Conservation (phyloP, 2,113 vertebrate species). For the Hippocampus barbouri region DNA sequence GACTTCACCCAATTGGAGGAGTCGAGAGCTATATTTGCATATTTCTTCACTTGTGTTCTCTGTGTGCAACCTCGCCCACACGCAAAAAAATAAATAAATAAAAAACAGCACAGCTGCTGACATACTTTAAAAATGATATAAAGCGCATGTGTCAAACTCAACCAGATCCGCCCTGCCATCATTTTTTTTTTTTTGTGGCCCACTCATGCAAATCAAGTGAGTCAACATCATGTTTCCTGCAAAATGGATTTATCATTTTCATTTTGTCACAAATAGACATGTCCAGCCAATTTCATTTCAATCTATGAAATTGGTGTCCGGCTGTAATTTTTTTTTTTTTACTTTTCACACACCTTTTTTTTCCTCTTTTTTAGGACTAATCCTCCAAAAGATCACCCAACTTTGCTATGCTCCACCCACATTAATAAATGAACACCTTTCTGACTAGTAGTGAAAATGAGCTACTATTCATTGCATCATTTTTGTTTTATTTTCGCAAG, state of each 20-base stretch:
- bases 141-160: background rate
- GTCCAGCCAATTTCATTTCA: background rate
- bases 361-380: background rate
- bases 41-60: constrained; percentile 22
- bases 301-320: background rate
- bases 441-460: background rate
- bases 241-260: background rate
- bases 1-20: constrained; percentile 5
- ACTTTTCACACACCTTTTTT: background rate
- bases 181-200: background rate
- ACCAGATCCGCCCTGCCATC: background rate
- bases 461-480: background rate
- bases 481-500: background rate
- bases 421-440: background rate
- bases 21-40: constrained; percentile 36
- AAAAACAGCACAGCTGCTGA: constrained; percentile 4
- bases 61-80: background rate
- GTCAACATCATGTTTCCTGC: background rate
- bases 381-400: background rate
- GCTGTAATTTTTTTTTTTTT: background rate
- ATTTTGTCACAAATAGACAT: background rate
- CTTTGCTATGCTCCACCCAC: background rate
- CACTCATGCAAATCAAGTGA: constrained; percentile 21
- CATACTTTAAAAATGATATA: background rate
- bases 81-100: background rate